Conservation (phyloP, 2,113 vertebrate genomes). For the Oriolus oriolus region DNA sequence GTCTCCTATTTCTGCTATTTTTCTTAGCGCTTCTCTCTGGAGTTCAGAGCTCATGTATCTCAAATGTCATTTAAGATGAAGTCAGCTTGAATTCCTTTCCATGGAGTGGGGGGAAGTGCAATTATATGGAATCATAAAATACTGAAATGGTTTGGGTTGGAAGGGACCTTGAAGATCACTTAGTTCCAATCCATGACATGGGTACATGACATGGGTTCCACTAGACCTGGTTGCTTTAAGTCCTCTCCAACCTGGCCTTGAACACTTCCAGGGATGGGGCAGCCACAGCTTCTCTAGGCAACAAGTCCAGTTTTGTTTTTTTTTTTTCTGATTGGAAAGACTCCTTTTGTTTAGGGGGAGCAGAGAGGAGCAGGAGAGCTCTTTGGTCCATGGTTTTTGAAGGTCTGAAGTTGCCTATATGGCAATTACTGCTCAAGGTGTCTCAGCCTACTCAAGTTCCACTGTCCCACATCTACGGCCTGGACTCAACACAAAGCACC, state of each 20-base stretch:
- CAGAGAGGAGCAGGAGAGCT: background rate
- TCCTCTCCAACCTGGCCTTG: background rate
- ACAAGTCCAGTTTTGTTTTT: background rate
- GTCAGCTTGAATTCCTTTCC: background rate
- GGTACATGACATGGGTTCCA: background rate
- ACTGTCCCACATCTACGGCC: background rate
- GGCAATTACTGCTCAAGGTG: background rate
- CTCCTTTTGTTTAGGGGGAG: background rate
- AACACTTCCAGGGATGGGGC: background rate
- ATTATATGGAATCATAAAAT: background rate
- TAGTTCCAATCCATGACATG: background rate
- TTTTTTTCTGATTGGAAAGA: background rate
- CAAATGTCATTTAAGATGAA: background rate
- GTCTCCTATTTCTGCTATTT: background rate
- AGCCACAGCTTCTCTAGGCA: background rate
- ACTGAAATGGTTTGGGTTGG: background rate
- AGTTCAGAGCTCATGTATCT: background rate
- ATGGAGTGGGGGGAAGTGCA: background rate
- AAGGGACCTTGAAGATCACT: background rate
- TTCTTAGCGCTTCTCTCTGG: background rate
- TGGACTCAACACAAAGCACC: background rate
- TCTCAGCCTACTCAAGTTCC: background rate
- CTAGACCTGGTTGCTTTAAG: background rate
- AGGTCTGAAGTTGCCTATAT: background rate
- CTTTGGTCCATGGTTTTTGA: background rate